Base-by-base conservation (phyloP, 92 coral and sea anemone genomes). In the Umimayanthus kanabou region DNA sequence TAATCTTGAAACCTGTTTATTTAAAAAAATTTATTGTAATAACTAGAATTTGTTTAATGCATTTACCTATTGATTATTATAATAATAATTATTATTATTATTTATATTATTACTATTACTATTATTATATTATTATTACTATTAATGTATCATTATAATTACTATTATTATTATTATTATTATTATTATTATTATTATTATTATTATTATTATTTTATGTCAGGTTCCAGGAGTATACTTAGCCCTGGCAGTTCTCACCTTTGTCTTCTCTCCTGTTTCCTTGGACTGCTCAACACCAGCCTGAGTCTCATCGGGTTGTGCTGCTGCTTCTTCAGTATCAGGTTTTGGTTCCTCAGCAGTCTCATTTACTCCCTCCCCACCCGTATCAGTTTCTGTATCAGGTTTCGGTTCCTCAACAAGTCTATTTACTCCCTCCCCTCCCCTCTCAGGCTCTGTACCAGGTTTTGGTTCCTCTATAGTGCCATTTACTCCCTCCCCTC, bases 361-460 rank as follows among this genome's bases (percentile, higher is more conserved):
- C 16, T 73, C 89, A 40, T 83, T 70, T 13, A 47, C n/a, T 22
- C 18, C 67, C 78, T 69, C 69, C 40, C 69, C 78, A 16, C 79
- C 47, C 65, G 14, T 47, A 4, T 70, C 87, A 25, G 84, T 72
- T 29, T 80, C 71, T 61, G 69, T 22, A 14, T 61, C 69, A 61
- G 71, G 67, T 14, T 49, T 37, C 7, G 84, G 15, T 49, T 53
- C 66, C 26, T 80, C 71, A 18, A 13, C 18, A 33, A 23, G 37
- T 15, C 84, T 71, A 29, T 75, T 75, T 16, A 39, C 53, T 39
- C 45, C 79, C 50, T 37, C 29, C 28, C 53, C 79, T 6, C 50
- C 53, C 11, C 50, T 75, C 47, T 75, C 79, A 14, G n/a, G 69
- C 8, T 20, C 26, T 61, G 69, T 6, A 14, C 6, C 26, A 61